Base-by-base conservation (phyloP, 2,113 vertebrate species). In the Cricetomys ansorgei region DNA sequence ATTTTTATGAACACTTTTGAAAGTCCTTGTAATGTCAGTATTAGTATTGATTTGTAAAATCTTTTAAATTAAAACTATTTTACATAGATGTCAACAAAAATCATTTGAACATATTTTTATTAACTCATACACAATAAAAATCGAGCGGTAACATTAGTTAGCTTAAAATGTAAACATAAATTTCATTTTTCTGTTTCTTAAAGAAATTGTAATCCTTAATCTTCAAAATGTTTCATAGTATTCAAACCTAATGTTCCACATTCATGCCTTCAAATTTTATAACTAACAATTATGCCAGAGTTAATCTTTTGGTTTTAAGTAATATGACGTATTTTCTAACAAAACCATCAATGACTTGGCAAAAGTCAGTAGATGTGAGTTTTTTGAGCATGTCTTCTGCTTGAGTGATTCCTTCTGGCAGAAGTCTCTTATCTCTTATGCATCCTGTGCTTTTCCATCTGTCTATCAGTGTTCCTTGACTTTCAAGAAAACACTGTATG, bases 171-270 rank as follows among this genome's bases (percentile, higher is more conserved):
- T 65, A 57, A 83, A 77, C 19, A 31, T 1, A 84, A 19, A 96
- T 80, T 93, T 69, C 21, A 19, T 69, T 69, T 90, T 93, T 89
- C 55, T 85, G 69, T 21, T 13, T 45, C n/a, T 91, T 89, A 86
- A 87, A 76, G 5, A 65, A 90, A 65, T 57, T 10, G 3, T 53
- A 93, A n/a, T 27, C 31, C 34, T 7, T 73, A 53, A 17, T 84
- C 67, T 96, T 83, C 9, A 69, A 57, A 94, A 85, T 45, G n/a
- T 77, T 85, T 89, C 45, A n/a, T 67, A 72, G 67, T 81, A 13
- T 79, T 57, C 9, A 77, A 75, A 89, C 3, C 25, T 89, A 1
- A 77, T 62, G 0, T 12, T 23, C 64, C 40, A n/a, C 45, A 16
- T 31, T 76, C 9, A 77, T 48, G 40, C 25, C 5, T 79, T 88